These are phyloP conservation scores for Nycticorax nycticorax DNA, from an alignment of 2,113 vertebrate genomes.

Conservation along the genomic window DNA sequence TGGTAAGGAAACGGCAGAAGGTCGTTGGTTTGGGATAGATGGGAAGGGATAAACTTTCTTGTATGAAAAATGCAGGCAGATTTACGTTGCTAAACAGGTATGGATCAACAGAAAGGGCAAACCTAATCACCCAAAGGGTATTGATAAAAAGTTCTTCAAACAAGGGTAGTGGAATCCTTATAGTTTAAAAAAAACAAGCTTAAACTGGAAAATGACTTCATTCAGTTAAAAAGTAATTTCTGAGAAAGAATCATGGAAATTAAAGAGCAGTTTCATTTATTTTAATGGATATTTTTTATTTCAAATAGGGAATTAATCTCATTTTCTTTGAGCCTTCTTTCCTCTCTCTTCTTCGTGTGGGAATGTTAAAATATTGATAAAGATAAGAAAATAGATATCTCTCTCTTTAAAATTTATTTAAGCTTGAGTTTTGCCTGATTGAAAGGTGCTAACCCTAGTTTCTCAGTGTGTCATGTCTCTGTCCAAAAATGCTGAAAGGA, in stretches of 20 bases:
- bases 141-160: neutral
- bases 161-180: neutral
- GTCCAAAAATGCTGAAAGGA: neutral
- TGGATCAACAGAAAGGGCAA: neutral
- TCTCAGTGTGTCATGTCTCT: neutral
- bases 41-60: neutral
- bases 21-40: neutral
- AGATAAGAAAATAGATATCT: neutral
- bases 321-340: neutral
- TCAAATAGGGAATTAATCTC: conserved; percentile 11
- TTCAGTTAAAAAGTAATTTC: neutral
- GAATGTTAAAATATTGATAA: conserved; percentile 31
- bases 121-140: neutral
- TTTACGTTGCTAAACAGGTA: neutral
- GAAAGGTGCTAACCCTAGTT: neutral
- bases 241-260: neutral
- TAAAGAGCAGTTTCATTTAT: neutral
- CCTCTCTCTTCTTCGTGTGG: neutral
- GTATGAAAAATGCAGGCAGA: neutral
- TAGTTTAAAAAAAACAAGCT: neutral
- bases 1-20: neutral
- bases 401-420: neutral
- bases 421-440: neutral
- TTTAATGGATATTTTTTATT: conserved; percentile 6
- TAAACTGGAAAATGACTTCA: neutral